phyloP scores from a whole-genome alignment of 2,797 vertebrate genomes.

The Denticeps clupeoides region DNA sequence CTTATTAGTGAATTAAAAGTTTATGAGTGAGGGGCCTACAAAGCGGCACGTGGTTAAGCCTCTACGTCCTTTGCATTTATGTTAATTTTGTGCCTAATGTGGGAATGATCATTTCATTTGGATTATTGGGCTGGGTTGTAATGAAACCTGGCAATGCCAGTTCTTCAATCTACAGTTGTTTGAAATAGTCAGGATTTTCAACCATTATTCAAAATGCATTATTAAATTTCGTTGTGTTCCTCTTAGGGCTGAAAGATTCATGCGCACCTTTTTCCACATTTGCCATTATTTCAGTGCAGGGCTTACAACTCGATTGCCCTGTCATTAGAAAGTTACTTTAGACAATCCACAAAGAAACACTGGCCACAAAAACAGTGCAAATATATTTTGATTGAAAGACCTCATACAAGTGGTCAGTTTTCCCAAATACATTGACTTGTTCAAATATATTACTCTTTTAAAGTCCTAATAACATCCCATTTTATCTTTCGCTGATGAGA shows the following conservation, averaged over 20 bases:
- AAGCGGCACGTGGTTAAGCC: neutral
- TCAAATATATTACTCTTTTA: slow-evolving; percentile 15
- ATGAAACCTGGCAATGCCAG: too few relatives aligned
- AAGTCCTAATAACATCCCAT: slow-evolving; percentile 14
- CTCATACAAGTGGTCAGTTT: slow-evolving; percentile 19
- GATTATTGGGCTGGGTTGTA: too few relatives aligned
- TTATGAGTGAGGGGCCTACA: slow-evolving; percentile 2
- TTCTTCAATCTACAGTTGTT: too few relatives aligned
- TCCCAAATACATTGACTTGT: slow-evolving; percentile 18
- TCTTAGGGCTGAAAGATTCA: too few relatives aligned
- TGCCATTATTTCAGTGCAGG: too few relatives aligned
- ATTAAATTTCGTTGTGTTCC: too few relatives aligned
- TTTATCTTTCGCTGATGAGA: slow-evolving; percentile 3
- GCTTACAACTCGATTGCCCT: too few relatives aligned
- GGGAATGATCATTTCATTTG: too few relatives aligned
- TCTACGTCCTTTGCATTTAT: neutral
- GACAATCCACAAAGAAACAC: slow-evolving; percentile 4
- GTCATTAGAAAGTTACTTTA: too few relatives aligned
- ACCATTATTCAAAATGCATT: too few relatives aligned
- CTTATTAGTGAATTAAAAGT: slow-evolving; percentile 37
- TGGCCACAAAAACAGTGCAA: slow-evolving; percentile 18
- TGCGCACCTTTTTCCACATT: too few relatives aligned
- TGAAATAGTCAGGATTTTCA: too few relatives aligned
- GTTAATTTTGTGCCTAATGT: neutral
- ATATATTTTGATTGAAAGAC: slow-evolving; percentile 16